Percentiles rank a stretch among this genome's conserved stretches.
These are phyloP conservation scores for Dasyurus viverrinus DNA, from an alignment of 2,113 vertebrate genomes.

Conservation along the genomic window DNA sequence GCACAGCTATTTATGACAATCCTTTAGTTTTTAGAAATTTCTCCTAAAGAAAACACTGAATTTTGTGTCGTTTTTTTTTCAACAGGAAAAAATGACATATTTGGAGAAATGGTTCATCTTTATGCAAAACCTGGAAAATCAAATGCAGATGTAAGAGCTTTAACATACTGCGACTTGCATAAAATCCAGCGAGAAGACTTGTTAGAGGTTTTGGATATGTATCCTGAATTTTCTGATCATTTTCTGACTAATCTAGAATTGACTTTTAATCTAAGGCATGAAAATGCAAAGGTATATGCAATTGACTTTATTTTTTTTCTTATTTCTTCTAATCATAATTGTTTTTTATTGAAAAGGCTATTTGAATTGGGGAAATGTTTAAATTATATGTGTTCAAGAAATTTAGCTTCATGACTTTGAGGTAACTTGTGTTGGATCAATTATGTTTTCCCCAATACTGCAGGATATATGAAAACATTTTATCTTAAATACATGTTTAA, in stretches of 20 bases:
- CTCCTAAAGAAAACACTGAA: slow-evolving; percentile 51
- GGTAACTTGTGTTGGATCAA: slow-evolving; percentile 44
- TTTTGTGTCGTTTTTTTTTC: slow-evolving; percentile 47
- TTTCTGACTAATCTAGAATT: slow-evolving; percentile 97
- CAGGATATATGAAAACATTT: neutral
- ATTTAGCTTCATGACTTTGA: slow-evolving; percentile 39
- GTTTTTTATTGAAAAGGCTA: neutral
- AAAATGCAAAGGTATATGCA: slow-evolving; percentile 88
- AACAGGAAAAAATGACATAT: slow-evolving; percentile 98
- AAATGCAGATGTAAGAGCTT: slow-evolving; percentile 95
- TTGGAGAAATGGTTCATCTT: slow-evolving; percentile 98
- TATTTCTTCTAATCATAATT: neutral
- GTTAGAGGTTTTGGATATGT: slow-evolving; percentile 98
- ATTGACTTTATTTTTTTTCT: neutral
- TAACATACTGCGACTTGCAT: slow-evolving; percentile 98
- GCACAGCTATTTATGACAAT: neutral
- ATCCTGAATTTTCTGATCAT: slow-evolving; percentile 97
- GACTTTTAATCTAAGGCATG: slow-evolving; percentile 97
- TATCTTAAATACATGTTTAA: slow-evolving; percentile 14
- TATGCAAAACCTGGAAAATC: slow-evolving; percentile 97
- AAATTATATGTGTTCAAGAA: slow-evolving; percentile 16
- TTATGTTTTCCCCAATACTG: slow-evolving; percentile 35
- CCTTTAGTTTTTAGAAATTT: slow-evolving; percentile 42
- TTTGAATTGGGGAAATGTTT: slow-evolving; percentile 26
- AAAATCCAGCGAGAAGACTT: slow-evolving; percentile 97